These are phyloP conservation scores for Caenorhabditis latens DNA, from an alignment of 1,140 invertebrate species.

Conservation along the genomic window DNA sequence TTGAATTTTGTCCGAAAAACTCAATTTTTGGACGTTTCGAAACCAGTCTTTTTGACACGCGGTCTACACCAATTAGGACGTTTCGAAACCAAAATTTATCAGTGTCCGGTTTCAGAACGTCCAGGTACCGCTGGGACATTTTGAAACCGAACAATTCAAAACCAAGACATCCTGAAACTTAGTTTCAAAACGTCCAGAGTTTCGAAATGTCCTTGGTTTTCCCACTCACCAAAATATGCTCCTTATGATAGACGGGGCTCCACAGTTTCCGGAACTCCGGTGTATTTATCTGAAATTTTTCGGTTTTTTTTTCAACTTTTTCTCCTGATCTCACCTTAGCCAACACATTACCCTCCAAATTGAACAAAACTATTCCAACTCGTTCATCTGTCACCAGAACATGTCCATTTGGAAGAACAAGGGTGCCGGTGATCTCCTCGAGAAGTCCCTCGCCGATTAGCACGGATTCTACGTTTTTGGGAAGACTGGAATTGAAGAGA, in stretches of 20 bases:
- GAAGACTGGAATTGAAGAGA: not conserved
- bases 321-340: not conserved
- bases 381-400: conserved; percentile 45
- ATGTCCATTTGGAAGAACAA: conserved; percentile 56
- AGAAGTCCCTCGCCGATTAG: conserved; percentile 53
- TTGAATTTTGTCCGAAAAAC: too few species aligned
- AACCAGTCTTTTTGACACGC: too few species aligned
- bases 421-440: conserved; percentile 58
- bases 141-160: too few species aligned
- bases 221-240: conserved; percentile 53
- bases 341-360: conserved; percentile 43
- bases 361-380: conserved; percentile 15
- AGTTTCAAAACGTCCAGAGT: not conserved
- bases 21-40: too few species aligned
- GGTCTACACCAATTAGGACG: too few species aligned
- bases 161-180: not conserved
- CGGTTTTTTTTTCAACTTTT: not conserved
- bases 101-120: too few species aligned
- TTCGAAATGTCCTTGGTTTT: too few species aligned
- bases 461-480: conserved; percentile 60
- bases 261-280: conserved; percentile 40
- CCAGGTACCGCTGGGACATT: too few species aligned
- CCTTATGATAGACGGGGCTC: conserved; percentile 63
- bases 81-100: too few species aligned
- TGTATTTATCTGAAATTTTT: conserved; percentile 24